Evolutionary conservation across 1,140 invertebrate species (phyloP), one percentile per base, ranked within the genome.

Genomic region (Bradysia coprophila): DNA sequence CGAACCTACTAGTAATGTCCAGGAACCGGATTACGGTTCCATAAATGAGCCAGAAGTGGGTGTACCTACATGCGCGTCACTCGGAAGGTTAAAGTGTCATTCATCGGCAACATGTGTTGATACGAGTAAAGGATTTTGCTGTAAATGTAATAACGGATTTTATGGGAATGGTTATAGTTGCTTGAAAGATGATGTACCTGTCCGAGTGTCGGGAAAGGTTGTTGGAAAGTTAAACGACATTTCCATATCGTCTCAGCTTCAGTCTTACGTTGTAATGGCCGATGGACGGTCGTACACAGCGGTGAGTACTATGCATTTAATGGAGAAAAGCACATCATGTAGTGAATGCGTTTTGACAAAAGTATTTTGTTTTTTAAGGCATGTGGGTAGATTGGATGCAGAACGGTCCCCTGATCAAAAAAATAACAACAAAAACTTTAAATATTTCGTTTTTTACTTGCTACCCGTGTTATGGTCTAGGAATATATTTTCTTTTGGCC

Each of bases 101-200:
- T 73, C 72, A 19, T 73, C 82, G 51, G 85, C 88, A 0, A 66
- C 68, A 34, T 97, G 92, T 56, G 60, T 78, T 2, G 88, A 96
- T 56, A 81, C 81, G 50, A 64, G 73, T 34, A 64, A 66, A 28
- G 91, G 91, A 4, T 92, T 83, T 54, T 97, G 92, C 54, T 97
- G 92, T 58, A 64, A 72, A 37, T 97, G 92, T 57, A 66, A 73
- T 16, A 53, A 70, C 1, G 78, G 77, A 21, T 90, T 68, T 56
- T 91, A 86, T 57, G 92, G 93, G 42, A 96, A 97, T 59, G 93
- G 93, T 41, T 75, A 75, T 57, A 75, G 75, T 37, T 97, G 93
- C 55, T 67, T 96, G 24, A 75, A 78, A 59, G 74, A 81, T 55
- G 80, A 80, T 51, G 64, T 75, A 2, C 84, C 89, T 0, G 68